Evolutionary conservation across 2,888 invertebrate genomes (phyloP), one percentile per base, ranked within the genome.

Genomic region (Cephus runcator): DNA sequence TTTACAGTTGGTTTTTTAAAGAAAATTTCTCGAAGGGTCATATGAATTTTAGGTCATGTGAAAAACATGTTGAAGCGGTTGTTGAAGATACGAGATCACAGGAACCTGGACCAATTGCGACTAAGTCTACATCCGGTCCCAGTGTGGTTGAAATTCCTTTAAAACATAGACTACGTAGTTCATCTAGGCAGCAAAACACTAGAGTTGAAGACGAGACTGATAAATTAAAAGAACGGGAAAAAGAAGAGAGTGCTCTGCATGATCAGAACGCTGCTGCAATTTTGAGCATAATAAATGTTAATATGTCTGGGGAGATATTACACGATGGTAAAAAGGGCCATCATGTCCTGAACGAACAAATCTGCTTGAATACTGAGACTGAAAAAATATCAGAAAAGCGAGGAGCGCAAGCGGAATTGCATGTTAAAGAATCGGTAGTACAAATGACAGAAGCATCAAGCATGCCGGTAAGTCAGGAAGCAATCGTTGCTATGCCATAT

Each of bases 211-310:
- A 85, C 23, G 87, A 87, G 69, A 76, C 76, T 80, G 23, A 82
- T 76, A 77, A 83, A 34, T 79, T 75, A 74, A 82, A 79, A 35
- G 85, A 86, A 36, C 79, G 77, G 73, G 86, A 85, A 74, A 75
- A 79, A 73, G 86, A 86, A 12, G 81, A 83, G 11, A 86, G 69
- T 73, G 81, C 83, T 11, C 78, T 92, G 31, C 89, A 91, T 11
- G 88, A 91, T 83, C 89, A 90, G 76, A 92, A 92, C 80, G 90
- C 88, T 6, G 91, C 89, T 12, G 92, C 92, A 31, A 85, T 92
- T 36, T 83, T 89, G 78, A 89, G 88, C 73, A 92, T 92, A 76
- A 90, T 92, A 74, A 91, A 90, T 79, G 90, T 87, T 0, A 91
- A 88, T 73, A 87, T 76, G 35, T 80, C 80, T 77, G 74, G 71